Evolutionary conservation across 2,113 vertebrate species (phyloP).

Genomic region (Alligator sinensis): DNA sequence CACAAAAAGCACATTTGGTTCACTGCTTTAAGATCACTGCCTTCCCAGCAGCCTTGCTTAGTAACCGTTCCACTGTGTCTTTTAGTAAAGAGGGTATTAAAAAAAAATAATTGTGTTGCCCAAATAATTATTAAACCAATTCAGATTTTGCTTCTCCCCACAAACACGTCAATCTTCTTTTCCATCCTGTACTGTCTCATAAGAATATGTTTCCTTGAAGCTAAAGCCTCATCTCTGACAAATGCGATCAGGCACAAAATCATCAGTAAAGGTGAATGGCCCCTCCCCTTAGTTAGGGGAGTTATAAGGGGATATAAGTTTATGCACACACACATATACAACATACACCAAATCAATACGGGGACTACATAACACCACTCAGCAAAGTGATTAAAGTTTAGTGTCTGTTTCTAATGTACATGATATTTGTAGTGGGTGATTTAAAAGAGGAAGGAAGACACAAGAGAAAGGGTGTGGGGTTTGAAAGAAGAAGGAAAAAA

Average conservation of each 20-base stretch:
- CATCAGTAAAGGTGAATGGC: background rate
- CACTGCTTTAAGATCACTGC: background rate
- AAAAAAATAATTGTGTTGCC: background rate
- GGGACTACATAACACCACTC: background rate
- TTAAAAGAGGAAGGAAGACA: conserved; percentile 5
- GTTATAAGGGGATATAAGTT: no score
- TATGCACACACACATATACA: background rate
- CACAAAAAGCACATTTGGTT: background rate
- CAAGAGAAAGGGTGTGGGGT: background rate
- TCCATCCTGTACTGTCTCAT: background rate
- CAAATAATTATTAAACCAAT: background rate
- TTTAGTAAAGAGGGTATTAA: background rate
- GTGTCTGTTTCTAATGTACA: background rate
- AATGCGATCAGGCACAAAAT: no score
- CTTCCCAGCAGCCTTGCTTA: background rate
- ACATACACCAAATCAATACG: background rate
- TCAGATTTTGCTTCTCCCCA: background rate
- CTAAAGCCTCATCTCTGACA: background rate
- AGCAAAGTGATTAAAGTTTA: background rate
- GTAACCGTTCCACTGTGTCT: background rate
- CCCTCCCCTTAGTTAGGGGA: no score
- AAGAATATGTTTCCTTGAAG: background rate
- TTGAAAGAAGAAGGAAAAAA: background rate
- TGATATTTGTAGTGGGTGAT: background rate
- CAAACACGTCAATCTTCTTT: background rate